A percentile compares a stretch with the other conserved stretches of the same genome.
phyloP scores from a whole-genome alignment of 1,140 invertebrate genomes.

The Alviniconcha marisindica region DNA sequence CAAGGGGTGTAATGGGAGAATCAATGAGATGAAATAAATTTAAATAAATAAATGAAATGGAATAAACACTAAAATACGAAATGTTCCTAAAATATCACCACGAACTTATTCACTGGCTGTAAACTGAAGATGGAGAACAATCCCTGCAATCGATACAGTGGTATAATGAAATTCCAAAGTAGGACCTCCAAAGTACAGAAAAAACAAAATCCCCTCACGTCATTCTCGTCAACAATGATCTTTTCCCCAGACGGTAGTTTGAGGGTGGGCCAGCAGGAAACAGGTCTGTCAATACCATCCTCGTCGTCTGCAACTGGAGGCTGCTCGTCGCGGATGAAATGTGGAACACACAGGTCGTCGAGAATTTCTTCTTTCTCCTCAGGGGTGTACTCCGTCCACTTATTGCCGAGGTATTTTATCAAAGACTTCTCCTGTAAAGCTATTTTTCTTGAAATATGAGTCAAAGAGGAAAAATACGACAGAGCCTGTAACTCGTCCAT shows the following conservation, averaged over 20 bases:
- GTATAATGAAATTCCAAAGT: too few species aligned
- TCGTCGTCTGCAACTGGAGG: constrained; percentile 52
- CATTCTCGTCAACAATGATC: constrained; percentile 78
- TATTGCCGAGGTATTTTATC: constrained; percentile 37
- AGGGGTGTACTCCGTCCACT: constrained; percentile 17
- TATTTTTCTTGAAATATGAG: constrained; percentile 25
- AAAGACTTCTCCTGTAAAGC: constrained; percentile 27
- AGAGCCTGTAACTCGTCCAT: constrained; percentile 26
- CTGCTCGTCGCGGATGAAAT: constrained; percentile 25
- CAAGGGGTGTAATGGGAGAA: too few species aligned
- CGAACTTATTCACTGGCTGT: too few species aligned
- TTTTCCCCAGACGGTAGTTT: constrained; percentile 78
- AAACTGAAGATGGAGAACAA: too few species aligned
- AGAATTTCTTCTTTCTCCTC: constrained; percentile 42
- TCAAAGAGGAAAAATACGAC: constrained; percentile 31
- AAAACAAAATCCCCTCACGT: constrained; percentile 47
- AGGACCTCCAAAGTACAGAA: too few species aligned
- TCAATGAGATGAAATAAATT: too few species aligned
- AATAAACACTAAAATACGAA: too few species aligned
- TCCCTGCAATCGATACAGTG: too few species aligned
- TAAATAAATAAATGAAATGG: too few species aligned
- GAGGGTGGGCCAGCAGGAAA: constrained; percentile 74
- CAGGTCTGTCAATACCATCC: background rate
- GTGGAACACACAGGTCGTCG: constrained; percentile 38
- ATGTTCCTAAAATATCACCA: too few species aligned